phyloP scores from a whole-genome alignment of 1,140 invertebrate genomes.

The Phymorhynchus buccinoides region DNA sequence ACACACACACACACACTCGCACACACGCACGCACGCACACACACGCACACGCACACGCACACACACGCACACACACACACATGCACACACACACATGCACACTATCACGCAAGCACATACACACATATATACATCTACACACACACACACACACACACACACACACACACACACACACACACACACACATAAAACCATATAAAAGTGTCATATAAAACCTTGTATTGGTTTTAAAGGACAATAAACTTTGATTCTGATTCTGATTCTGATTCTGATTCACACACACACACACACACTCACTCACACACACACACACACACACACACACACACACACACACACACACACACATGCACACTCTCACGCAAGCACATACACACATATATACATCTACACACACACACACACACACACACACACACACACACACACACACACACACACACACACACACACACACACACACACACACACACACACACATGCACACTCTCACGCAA shows the following conservation, averaged over 20 bases:
- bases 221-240: no score
- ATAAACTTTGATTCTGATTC: no score
- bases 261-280: not conserved
- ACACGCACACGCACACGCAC: not conserved
- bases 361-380: constrained; percentile 13
- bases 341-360: constrained; percentile 22
- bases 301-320: constrained; percentile 28
- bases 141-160: not conserved
- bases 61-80: not conserved
- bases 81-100: not conserved
- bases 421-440: not conserved
- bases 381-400: constrained; percentile 18
- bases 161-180: not conserved
- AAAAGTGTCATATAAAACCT: no score
- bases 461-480: not conserved
- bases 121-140: not conserved
- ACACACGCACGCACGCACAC: not conserved
- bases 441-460: not conserved
- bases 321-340: constrained; percentile 32
- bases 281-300: constrained; percentile 22
- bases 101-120: not conserved
- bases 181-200: not conserved
- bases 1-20: no score
- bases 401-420: constrained; percentile 7
- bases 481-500: not conserved